phyloP scores from a whole-genome alignment of 2,113 vertebrate genomes.

The Datnioides undecimradiatus region DNA sequence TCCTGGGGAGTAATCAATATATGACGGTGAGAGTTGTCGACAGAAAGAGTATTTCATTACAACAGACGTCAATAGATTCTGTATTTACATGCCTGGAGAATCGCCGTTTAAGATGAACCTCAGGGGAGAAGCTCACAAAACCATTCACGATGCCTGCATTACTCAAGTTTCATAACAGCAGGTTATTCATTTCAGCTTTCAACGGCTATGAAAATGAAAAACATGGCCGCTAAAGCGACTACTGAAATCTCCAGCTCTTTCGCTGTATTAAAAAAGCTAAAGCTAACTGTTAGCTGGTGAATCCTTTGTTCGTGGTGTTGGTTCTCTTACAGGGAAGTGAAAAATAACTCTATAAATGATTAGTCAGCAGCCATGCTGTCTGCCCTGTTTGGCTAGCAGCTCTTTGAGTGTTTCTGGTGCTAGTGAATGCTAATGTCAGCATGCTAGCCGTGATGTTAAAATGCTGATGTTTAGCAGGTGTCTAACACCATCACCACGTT shows the following conservation, averaged over 20 bases:
- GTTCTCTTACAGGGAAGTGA: no score
- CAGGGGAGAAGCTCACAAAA: not conserved
- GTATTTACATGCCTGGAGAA: not conserved
- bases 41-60: not conserved
- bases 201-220: not conserved
- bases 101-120: not conserved
- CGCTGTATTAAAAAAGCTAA: no score
- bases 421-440: not conserved
- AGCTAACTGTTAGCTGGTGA: no score
- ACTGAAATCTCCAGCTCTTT: no score
- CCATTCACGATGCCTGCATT: not conserved
- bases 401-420: no score
- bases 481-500: not conserved
- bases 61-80: not conserved
- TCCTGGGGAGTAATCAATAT: conserved; percentile 79
- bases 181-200: not conserved
- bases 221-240: no score
- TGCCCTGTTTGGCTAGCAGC: not conserved
- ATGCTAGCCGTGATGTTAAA: not conserved
- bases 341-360: no score
- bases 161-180: not conserved
- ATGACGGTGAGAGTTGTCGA: not conserved
- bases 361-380: not conserved
- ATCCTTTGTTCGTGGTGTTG: no score
- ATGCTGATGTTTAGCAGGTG: not conserved